Base-by-base conservation (phyloP, 2,113 vertebrate genomes). In the Hippopotamus amphibius region DNA sequence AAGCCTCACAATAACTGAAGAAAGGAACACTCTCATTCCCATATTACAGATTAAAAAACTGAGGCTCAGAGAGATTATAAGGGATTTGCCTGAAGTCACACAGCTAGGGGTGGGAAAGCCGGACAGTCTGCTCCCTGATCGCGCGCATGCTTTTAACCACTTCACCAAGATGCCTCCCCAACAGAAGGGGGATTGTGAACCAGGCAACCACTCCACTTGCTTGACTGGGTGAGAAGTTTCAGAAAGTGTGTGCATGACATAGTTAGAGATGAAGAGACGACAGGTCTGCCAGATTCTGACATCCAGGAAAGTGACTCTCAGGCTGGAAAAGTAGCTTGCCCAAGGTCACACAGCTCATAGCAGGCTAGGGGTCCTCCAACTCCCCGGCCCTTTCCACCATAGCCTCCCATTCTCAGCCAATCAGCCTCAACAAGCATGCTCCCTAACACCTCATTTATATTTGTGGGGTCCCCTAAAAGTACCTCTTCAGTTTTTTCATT, bases 241-340 rank as follows among this genome's bases (percentile, higher is more conserved):
- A 88, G 76, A 37, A 96, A 93, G 50, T 53, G 90, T 19, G 41
- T 65, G 72, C 7, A 66, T 46, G 74, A 94, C 26, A 55, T 24
- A 86, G 9, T 81, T 80, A 95, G 53, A 48, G 43, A 95, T 82
- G 41, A 92, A 89, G 16, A 9, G 17, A 46, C 11, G 14, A 15
- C 24, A 3, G 8, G 17, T 76, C 37, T 83, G 80, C 55, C 30
- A 82, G 66, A 92, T 89, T 95, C 48, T 97, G 87, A 92, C 19
- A 43, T 71, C 7, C 48, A 72, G 77, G 53, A 94, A 97, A 92
- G n/a, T 33, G 26, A 74, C 43, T 41, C 79, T 95, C 43, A 55
- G 59, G 24, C 17, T 89, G 46, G 19, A 69, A 88, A 87, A 87
- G 37, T 72, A 50, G 14, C 11, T 89, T 79, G 41, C 28, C n/a